Percentiles rank a stretch among this genome's conserved stretches.
phyloP scores from a whole-genome alignment of 2,113 vertebrate species.

The Spea bombifrons region DNA sequence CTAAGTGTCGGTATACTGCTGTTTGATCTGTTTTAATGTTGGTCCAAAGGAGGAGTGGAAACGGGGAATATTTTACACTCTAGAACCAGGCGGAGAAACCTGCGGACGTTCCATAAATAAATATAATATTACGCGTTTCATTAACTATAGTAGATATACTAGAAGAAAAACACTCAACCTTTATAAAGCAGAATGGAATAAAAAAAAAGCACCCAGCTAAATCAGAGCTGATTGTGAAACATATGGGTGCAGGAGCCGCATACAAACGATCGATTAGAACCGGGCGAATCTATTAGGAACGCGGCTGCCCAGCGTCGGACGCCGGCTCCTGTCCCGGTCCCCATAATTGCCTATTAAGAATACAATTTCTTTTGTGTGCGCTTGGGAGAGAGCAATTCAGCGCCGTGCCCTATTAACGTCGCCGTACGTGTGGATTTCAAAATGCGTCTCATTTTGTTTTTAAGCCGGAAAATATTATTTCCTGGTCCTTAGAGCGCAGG shows the following conservation, averaged over 20 bases:
- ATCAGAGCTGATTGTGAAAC: background rate
- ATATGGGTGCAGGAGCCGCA: background rate
- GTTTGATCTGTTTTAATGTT: too few species aligned
- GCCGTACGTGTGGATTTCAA: background rate
- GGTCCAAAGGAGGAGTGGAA: too few species aligned
- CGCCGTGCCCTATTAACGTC: background rate
- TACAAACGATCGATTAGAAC: background rate
- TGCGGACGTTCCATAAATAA: too few species aligned
- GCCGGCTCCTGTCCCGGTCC: background rate
- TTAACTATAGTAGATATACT: too few species aligned
- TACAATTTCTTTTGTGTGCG: conserved; percentile 3
- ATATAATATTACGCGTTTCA: too few species aligned
- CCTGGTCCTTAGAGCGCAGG: background rate
- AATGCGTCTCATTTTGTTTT: background rate
- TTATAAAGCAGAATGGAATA: background rate
- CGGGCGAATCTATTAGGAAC: background rate
- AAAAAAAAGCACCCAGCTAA: background rate
- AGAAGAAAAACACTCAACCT: too few species aligned
- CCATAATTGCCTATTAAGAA: conserved; percentile 15
- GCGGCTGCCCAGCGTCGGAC: background rate
- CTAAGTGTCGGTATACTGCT: too few species aligned
- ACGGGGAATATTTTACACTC: too few species aligned
- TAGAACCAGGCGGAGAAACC: too few species aligned
- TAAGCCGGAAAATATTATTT: background rate
- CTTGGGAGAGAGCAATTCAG: background rate